Percentiles rank a stretch among this genome's conserved stretches.
Evolutionary conservation across 2,113 vertebrate species (phyloP).

Genomic region (Ellobius talpinus): DNA sequence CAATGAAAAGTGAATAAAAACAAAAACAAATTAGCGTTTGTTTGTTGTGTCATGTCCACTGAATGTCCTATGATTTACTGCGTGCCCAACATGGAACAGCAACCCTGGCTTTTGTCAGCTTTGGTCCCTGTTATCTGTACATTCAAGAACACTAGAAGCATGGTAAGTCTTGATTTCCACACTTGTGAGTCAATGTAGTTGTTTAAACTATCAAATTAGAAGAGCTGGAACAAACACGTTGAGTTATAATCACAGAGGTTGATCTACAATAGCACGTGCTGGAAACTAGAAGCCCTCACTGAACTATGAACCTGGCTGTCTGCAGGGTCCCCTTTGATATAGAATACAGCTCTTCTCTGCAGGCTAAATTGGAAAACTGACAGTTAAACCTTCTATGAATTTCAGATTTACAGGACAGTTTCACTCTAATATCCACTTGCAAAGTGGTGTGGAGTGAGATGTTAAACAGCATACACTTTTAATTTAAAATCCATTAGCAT

Average conservation of each 20-base stretch:
- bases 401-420: slow-evolving; percentile 61
- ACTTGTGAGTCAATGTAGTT: neutral
- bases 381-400: slow-evolving; percentile 47
- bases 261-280: neutral
- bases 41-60: neutral
- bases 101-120: neutral
- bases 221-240: neutral
- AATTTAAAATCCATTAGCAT: slow-evolving; percentile 90
- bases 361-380: slow-evolving; percentile 45
- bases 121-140: neutral
- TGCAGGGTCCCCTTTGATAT: neutral
- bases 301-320: neutral
- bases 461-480: slow-evolving; percentile 87
- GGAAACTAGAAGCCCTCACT: neutral
- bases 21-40: neutral
- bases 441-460: slow-evolving; percentile 77
- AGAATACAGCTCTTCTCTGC: neutral
- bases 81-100: neutral
- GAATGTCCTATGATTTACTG: neutral
- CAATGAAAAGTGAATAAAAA: neutral
- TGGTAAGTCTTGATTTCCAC: neutral
- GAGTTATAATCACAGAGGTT: neutral
- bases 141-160: neutral
- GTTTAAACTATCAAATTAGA: slow-evolving; percentile 30
- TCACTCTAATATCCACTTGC: slow-evolving; percentile 77